Evolutionary conservation across 2,113 vertebrate genomes (phyloP), one percentile per base, ranked within the genome.

Genomic region (Anguilla rostrata): DNA sequence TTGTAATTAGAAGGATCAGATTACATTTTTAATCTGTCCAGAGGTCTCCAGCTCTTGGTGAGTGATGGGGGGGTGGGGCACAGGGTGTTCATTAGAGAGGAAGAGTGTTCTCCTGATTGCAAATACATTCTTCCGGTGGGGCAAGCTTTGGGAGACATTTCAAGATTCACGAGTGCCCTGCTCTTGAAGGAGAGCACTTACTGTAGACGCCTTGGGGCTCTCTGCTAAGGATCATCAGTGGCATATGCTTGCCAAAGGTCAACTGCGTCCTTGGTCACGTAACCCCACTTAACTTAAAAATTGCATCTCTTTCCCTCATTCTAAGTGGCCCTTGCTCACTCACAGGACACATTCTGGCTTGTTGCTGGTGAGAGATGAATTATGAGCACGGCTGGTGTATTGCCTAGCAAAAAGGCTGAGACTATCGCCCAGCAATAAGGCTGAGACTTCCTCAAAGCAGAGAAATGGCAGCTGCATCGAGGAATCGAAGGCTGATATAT

Each of bases 391-490:
- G 15, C 26, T 60, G 8, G 49, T 83, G 39, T 83, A 83, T 83
- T 16, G 20, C 82, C 82, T 20, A n/a, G 20, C 49, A 46, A 63
- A 53, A 83, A 63, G 20, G 60, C 89, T 89, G 88, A 89, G 87
- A 90, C 87, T 85, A 34, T 34, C 34, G 34, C 34, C 34, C 29
- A 26, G 16, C 46, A 41, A 60, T 29, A 83, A 57, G 20, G 60
- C 89, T 89, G 89, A 89, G 87, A 90, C 88, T 85, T 87, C 43
- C 88, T 84, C 84, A 88, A 75, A 34, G n/a, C 26, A 75, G 71
- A 75, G 71, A 34, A 12, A 75, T 75, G 11, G 71, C 29, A 75
- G n/a, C 71, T 34, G n/a, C 26, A 34, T 22, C 3, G n/a, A 29
- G 29, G 71, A 3, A n/a, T 34, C 9, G 71, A 75, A 29, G 71